phyloP scores from a whole-genome alignment of 2,797 vertebrate genomes.

The Myotis myotis region DNA sequence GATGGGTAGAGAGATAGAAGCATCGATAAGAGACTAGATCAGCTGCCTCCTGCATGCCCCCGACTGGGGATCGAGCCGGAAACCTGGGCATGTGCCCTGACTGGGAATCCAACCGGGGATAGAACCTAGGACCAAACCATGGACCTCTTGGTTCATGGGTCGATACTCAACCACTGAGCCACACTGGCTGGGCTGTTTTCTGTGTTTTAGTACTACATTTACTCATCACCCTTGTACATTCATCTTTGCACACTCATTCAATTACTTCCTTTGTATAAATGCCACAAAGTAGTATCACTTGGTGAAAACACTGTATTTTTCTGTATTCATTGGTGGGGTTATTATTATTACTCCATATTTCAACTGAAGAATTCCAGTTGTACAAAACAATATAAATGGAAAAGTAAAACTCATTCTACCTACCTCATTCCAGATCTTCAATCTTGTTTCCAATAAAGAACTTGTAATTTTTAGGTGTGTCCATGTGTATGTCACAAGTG shows the following conservation, averaged over 20 bases:
- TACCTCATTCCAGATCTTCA: background rate
- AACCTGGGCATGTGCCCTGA: background rate
- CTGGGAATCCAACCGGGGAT: background rate
- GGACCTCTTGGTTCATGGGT: too few species aligned
- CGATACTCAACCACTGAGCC: background rate
- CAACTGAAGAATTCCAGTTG: background rate
- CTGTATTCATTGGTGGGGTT: background rate
- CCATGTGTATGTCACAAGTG: background rate
- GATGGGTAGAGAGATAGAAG: too few species aligned
- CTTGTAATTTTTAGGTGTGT: background rate
- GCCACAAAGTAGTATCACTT: background rate
- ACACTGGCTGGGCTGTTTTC: background rate
- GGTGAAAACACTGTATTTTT: background rate
- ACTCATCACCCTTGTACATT: background rate
- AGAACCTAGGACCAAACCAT: too few species aligned
- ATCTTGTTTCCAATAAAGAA: background rate
- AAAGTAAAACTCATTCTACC: background rate
- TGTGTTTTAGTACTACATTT: background rate
- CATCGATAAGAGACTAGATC: too few species aligned
- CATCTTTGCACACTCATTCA: background rate
- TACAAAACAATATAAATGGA: background rate
- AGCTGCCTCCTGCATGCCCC: too few species aligned
- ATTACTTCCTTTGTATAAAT: background rate
- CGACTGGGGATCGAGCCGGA: too few species aligned
- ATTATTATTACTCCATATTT: background rate